A percentile compares a stretch with the other conserved stretches of the same genome.
Evolutionary conservation across 2,113 vertebrate genomes (phyloP).

Genomic region (Pseudopipra pipra): DNA sequence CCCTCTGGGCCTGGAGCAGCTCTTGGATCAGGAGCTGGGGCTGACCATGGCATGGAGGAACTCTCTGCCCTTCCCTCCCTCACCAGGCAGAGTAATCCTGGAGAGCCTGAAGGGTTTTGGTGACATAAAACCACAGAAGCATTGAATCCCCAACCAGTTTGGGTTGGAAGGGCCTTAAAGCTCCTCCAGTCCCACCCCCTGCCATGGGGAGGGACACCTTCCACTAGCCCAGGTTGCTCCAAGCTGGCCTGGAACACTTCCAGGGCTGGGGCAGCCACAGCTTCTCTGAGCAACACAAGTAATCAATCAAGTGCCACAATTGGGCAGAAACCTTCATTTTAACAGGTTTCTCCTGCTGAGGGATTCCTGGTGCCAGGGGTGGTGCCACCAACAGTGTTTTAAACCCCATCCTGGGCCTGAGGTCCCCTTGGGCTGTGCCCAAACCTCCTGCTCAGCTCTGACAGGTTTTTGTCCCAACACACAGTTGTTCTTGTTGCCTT

Average conservation of each 20-base stretch:
- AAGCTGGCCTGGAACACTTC: neutral
- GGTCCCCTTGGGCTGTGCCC: neutral
- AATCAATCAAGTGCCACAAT: accelerated
- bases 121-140: neutral
- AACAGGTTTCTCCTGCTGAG: accelerated
- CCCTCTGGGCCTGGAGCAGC: accelerated
- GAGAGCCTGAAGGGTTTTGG: neutral
- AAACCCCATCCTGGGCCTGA: neutral
- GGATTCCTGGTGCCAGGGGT: accelerated
- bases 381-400: neutral
- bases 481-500: neutral
- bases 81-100: neutral
- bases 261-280: neutral
- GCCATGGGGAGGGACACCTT: neutral
- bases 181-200: neutral
- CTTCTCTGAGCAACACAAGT: neutral
- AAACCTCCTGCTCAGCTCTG: neutral
- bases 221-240: accelerated
- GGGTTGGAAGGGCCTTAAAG: neutral
- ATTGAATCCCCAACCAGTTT: neutral
- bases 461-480: neutral
- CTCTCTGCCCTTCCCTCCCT: neutral
- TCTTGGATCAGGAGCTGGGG: neutral
- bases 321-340: neutral
- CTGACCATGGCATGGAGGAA: accelerated